phyloP scores from a whole-genome alignment of 2,797 vertebrate species.

The Chloroceryle amazona region DNA sequence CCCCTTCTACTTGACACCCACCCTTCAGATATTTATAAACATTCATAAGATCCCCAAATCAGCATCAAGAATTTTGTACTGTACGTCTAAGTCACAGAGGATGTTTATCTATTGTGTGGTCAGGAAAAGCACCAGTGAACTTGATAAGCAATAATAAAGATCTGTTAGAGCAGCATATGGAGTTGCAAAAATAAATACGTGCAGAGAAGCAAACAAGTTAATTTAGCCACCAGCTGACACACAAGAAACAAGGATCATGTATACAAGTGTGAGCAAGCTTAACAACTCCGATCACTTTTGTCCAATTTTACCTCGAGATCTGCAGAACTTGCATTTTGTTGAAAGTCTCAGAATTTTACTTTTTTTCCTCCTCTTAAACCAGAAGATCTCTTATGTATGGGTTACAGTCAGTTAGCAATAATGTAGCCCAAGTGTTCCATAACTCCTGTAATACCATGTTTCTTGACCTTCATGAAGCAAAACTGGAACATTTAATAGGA shows the following conservation, averaged over 20 bases:
- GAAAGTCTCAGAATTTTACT: not conserved
- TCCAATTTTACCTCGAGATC: not conserved
- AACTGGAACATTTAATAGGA: not conserved
- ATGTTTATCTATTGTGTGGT: constrained; percentile 26
- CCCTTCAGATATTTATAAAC: no score
- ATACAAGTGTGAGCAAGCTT: accelerated
- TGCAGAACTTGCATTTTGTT: not conserved
- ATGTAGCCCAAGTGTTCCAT: accelerated
- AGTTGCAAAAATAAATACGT: constrained; percentile 49
- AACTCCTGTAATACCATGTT: not conserved
- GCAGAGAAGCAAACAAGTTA: not conserved
- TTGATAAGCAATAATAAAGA: constrained; percentile 27
- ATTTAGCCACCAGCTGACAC: constrained; percentile 3
- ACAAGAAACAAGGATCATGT: not conserved
- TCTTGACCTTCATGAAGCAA: not conserved
- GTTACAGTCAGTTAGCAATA: not conserved
- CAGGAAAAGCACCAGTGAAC: constrained; percentile 8
- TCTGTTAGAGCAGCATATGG: constrained; percentile 1
- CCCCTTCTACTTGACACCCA: no score
- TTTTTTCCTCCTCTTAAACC: not conserved
- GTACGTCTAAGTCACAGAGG: constrained; percentile 6
- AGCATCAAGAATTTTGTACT: not conserved
- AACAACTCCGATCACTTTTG: not conserved
- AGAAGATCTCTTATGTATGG: accelerated
- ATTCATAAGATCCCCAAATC: not conserved